Conservation (phyloP, 2,113 vertebrate species). For the Oophaga pumilio region DNA sequence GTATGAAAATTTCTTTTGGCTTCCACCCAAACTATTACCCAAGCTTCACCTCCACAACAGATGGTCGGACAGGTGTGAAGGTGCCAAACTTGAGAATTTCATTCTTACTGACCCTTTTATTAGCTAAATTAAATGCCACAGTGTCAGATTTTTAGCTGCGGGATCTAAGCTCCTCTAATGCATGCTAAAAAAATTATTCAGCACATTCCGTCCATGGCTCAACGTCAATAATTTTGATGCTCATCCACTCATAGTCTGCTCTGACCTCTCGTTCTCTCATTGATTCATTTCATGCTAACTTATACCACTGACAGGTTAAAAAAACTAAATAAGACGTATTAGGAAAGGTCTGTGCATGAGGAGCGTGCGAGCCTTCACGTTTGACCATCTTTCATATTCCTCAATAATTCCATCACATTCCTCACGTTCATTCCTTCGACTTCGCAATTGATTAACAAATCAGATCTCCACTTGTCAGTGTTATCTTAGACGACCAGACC, state of each 20-base stretch:
- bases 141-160: constrained; percentile 46
- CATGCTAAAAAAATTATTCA: constrained; percentile 32
- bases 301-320: constrained; percentile 20
- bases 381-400: constrained; percentile 14
- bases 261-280: constrained; percentile 13
- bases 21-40: not conserved
- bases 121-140: constrained; percentile 44
- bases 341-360: not conserved
- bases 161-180: constrained; percentile 41
- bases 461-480: constrained; percentile 35
- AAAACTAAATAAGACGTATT: not conserved
- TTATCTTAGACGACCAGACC: constrained; percentile 53
- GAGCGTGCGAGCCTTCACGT: not conserved
- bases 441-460: constrained; percentile 56
- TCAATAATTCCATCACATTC: constrained; percentile 47
- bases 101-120: constrained; percentile 52
- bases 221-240: constrained; percentile 15
- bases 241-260: not conserved
- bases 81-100: constrained; percentile 38
- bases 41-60: constrained; percentile 31
- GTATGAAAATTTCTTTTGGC: constrained; percentile 41
- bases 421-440: constrained; percentile 6
- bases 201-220: constrained; percentile 6
- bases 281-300: constrained; percentile 13
- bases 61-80: constrained; percentile 46